Evolutionary conservation across 2,797 vertebrate genomes (phyloP), one percentile per base, ranked within the genome.

Genomic region (Acanthiza pusilla): DNA sequence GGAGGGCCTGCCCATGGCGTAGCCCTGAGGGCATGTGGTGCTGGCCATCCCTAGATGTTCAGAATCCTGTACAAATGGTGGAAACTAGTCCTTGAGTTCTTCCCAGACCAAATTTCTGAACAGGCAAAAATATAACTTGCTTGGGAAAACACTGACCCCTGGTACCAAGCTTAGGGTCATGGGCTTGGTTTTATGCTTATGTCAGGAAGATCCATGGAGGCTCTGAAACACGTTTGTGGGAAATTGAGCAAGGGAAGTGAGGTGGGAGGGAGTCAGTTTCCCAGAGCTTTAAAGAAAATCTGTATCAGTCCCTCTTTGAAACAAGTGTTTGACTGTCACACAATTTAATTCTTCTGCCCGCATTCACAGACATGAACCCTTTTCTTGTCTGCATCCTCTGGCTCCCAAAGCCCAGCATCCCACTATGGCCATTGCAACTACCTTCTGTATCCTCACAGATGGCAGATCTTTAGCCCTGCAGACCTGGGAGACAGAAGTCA

Each of bases 131-230:
- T 45, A 32, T 12, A 78, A 51, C 32, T 72, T 91, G 77, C 60
- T 60, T 95, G 89, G 89, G 92, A 93, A 96, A 96, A 66, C 36
- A 50, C 40, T 93, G 91, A 93, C 89, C 77, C 87, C 51, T 95
- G 22, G 27, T 73, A 65, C 30, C 51, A 36, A 15, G 43, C 40
- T 43, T 77, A 57, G 42, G 50, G 65, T 53, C 57, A 76, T 0
- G 2, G 43, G 27, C 10, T 85, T 89, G 61, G 16, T 88, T 86
- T 88, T 75, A 16, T 51, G 54, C 47, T 63, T 75, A 29, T 48
- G 55, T 89, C 32, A 53, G 54, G 62, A 89, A 88, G 30, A 84
- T 25, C 27, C 7, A 1, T 29, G 60, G 17, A 78, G 51, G 21
- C 42, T 88, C 30, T 65, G 63, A 81, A 71, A 91, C 23, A 42